These are phyloP conservation scores for Acleris cristana DNA, from an alignment of 2,888 invertebrate species.

Conservation along the genomic window DNA sequence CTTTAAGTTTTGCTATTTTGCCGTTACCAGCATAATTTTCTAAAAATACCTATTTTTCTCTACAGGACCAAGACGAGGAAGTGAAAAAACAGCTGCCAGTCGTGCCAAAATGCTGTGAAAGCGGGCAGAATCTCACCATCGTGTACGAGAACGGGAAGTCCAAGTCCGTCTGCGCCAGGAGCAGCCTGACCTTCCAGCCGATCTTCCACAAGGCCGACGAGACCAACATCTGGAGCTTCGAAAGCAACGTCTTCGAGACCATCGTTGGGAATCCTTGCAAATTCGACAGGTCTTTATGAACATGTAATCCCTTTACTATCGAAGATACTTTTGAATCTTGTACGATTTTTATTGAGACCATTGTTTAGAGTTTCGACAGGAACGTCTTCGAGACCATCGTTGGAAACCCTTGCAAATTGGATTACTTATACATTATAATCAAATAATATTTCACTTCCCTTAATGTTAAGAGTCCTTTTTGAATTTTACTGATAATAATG, in stretches of 20 bases:
- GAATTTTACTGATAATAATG: too few species aligned
- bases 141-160: constrained; percentile 57
- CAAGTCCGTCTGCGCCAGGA: constrained; percentile 63
- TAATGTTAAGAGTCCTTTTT: too few species aligned
- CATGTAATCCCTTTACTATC: constrained; percentile 34
- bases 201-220: constrained; percentile 79
- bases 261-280: constrained; percentile 83
- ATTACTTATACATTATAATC: too few species aligned
- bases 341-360: not conserved
- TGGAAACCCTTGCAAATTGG: constrained; percentile 82
- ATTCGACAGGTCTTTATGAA: constrained; percentile 73
- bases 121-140: constrained; percentile 73
- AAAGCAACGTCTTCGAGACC: constrained; percentile 78
- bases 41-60: not conserved
- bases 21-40: too few species aligned
- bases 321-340: constrained; percentile 1
- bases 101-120: constrained; percentile 81
- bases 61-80: constrained; percentile 59
- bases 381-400: constrained; percentile 81
- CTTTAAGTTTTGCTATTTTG: too few species aligned
- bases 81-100: constrained; percentile 69
- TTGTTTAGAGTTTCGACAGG: constrained; percentile 39
- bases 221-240: constrained; percentile 74
- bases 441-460: too few species aligned
- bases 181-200: constrained; percentile 76